Conservation (phyloP, 2,888 invertebrate genomes). For the Molorchus minor region DNA sequence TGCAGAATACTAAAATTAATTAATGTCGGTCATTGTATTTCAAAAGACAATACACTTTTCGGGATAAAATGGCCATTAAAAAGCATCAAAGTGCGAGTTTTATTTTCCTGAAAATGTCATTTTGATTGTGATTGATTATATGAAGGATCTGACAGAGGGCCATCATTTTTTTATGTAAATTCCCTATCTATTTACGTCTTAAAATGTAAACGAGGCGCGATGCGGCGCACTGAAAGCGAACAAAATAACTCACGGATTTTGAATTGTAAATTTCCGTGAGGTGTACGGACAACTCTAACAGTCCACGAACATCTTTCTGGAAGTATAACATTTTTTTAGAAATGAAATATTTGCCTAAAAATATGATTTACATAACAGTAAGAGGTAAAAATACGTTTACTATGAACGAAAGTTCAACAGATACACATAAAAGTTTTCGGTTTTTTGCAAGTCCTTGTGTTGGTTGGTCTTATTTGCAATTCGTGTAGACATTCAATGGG, state of each 20-base stretch:
- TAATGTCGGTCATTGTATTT: constrained; percentile 19
- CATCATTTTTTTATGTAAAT: constrained; percentile 45
- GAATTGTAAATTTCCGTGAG: constrained; percentile 43
- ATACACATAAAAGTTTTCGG: no score
- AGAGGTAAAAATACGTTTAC: background rate
- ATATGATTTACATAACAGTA: background rate
- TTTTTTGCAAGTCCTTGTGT: no score
- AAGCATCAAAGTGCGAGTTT: constrained; percentile 14
- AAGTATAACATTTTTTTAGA: constrained; percentile 1
- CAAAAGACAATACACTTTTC: constrained; percentile 25
- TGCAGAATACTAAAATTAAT: constrained; percentile 23
- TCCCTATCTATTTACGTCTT: constrained; percentile 42
- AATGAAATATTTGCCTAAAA: background rate
- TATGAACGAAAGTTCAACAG: background rate
- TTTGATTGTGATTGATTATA: constrained; percentile 42
- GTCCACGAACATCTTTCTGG: constrained; percentile 7
- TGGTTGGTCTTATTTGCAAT: no score
- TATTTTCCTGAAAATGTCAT: constrained; percentile 16
- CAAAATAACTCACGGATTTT: constrained; percentile 41
- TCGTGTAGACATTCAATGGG: no score
- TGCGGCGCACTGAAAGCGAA: constrained; percentile 38
- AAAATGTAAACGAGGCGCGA: constrained; percentile 42
- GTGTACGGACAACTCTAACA: constrained; percentile 25
- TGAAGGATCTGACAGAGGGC: constrained; percentile 33
- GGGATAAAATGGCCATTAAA: constrained; percentile 21